Evolutionary conservation across 2,888 invertebrate genomes (phyloP).

Genomic region (Entomobrya proxima): DNA sequence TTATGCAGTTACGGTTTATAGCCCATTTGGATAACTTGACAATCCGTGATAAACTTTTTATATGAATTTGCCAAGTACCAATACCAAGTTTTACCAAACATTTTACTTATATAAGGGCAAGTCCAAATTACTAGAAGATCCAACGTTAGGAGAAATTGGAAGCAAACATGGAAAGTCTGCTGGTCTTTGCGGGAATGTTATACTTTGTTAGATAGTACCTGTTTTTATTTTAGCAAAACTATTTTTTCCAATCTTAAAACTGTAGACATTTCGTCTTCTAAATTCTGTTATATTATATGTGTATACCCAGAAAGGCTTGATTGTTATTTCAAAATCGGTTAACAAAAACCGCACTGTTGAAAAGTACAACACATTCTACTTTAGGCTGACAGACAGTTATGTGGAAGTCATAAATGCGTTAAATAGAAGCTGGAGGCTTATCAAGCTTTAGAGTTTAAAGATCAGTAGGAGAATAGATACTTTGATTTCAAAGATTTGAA

Average conservation of each 20-base stretch:
- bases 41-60: not conserved
- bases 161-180: slow-evolving; percentile 76
- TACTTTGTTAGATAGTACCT: slow-evolving; percentile 76
- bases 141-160: slow-evolving; percentile 74
- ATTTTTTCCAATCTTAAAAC: no score
- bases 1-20: not conserved
- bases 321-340: slow-evolving; percentile 91
- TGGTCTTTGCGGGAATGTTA: slow-evolving; percentile 77
- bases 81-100: no score
- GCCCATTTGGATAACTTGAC: not conserved
- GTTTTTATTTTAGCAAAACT: no score
- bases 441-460: not conserved
- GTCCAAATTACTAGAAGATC: not conserved
- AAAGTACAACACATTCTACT: slow-evolving; percentile 88
- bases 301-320: slow-evolving; percentile 85
- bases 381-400: slow-evolving; percentile 84
- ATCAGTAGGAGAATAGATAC: not conserved
- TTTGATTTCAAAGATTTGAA: no score
- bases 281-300: no score
- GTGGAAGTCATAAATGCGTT: slow-evolving; percentile 79
- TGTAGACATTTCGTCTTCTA: slow-evolving; percentile 78
- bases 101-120: no score
- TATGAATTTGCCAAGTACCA: no score
- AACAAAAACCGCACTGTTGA: slow-evolving; percentile 84
- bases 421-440: not conserved